Conservation (phyloP, 2,797 vertebrate species). For the Pipistrellus nathusii region DNA sequence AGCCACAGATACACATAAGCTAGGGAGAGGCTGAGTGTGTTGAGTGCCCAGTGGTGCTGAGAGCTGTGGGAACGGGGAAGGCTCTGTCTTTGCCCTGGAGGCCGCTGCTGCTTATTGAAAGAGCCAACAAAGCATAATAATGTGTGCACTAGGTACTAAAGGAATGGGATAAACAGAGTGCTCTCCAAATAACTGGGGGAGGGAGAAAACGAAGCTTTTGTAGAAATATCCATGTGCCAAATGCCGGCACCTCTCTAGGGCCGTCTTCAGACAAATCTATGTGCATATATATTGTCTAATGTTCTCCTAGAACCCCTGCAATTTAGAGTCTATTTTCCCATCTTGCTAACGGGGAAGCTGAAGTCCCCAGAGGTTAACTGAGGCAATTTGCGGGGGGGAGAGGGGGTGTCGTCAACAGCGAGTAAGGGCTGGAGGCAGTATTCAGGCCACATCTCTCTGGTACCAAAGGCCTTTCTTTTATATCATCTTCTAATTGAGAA, state of each 20-base stretch:
- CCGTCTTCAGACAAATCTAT: too few species aligned
- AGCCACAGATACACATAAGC: neutral
- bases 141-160: neutral
- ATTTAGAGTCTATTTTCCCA: neutral
- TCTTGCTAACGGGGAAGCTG: neutral
- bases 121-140: neutral
- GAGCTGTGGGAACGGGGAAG: neutral
- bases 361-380: neutral
- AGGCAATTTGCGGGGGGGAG: neutral
- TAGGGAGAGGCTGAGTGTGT: fast-evolving
- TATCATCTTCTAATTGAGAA: neutral
- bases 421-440: neutral
- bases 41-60: neutral
- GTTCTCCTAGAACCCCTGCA: neutral
- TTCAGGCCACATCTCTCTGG: neutral
- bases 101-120: neutral
- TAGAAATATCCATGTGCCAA: neutral
- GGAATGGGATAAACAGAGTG: neutral
- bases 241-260: neutral
- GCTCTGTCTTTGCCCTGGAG: neutral
- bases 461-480: neutral
- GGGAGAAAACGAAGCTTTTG: neutral
- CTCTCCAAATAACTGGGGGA: neutral
- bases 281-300: neutral
- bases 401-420: neutral